These are phyloP conservation scores for Tursiops truncatus DNA, from an alignment of 2,113 vertebrate species.

Conservation along the genomic window DNA sequence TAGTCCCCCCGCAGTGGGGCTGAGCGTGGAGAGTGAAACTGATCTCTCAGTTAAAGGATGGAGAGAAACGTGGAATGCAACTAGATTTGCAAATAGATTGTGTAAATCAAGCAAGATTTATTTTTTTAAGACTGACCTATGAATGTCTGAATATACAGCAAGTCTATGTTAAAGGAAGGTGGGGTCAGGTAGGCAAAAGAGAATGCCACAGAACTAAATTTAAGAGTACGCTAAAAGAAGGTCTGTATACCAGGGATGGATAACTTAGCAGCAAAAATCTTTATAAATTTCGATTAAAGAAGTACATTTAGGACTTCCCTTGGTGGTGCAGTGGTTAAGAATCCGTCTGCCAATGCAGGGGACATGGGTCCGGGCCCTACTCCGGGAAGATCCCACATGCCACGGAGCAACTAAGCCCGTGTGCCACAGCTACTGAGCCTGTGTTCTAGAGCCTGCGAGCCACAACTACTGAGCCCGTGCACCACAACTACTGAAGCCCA, in stretches of 20 bases:
- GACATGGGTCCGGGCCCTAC: too few relatives aligned
- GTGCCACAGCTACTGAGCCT: too few relatives aligned
- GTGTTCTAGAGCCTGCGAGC: fast-evolving
- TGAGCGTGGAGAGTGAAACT: background rate
- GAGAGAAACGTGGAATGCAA: background rate
- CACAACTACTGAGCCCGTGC: too few relatives aligned
- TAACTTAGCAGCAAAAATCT: background rate
- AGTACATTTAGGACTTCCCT: background rate
- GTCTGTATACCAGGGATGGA: background rate
- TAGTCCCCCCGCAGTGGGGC: too few relatives aligned
- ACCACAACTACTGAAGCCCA: too few relatives aligned
- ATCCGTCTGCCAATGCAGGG: too few relatives aligned
- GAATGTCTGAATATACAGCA: background rate
- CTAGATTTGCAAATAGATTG: background rate
- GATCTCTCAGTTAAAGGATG: background rate
- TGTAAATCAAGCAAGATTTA: background rate
- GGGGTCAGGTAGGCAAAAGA: background rate
- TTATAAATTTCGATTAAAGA: background rate
- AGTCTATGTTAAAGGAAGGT: background rate
- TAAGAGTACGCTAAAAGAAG: background rate
- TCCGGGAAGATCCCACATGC: too few relatives aligned
- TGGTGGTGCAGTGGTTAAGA: too few relatives aligned
- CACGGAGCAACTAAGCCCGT: fast-evolving
- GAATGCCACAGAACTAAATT: background rate
- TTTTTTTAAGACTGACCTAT: background rate